Evolutionary conservation across 2,113 vertebrate genomes (phyloP).

Genomic region (Petroica traversi): DNA sequence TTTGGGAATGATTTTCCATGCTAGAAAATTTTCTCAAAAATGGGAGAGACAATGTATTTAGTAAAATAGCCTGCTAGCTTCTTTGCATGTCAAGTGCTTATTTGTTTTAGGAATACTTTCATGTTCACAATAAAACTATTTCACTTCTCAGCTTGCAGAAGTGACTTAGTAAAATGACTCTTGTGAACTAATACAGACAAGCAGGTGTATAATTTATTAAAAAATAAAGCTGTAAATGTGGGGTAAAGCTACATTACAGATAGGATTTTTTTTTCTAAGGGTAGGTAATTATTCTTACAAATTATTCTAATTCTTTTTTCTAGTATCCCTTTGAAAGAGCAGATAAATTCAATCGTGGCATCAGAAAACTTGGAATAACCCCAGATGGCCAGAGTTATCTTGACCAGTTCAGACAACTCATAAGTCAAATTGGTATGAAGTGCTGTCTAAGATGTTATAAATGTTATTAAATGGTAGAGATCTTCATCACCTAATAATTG

Average conservation of each 20-base stretch:
- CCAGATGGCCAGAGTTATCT: slow-evolving; percentile 98
- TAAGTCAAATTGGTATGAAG: slow-evolving; percentile 95
- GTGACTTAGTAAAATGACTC: background rate
- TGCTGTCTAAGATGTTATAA: background rate
- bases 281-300: background rate
- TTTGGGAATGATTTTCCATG: background rate
- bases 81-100: background rate
- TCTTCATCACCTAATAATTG: background rate
- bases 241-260: background rate
- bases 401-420: slow-evolving; percentile 97
- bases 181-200: background rate
- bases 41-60: background rate
- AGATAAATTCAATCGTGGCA: slow-evolving; percentile 98
- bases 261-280: background rate
- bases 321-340: slow-evolving; percentile 98
- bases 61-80: background rate
- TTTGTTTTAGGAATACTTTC: background rate
- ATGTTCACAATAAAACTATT: background rate
- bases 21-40: background rate
- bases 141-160: background rate
- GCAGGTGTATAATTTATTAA: background rate
- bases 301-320: slow-evolving; percentile 22
- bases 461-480: background rate
- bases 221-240: background rate
- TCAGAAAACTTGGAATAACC: slow-evolving; percentile 95